These are phyloP conservation scores for Epinephelus lanceolatus DNA, from an alignment of 2,113 vertebrate genomes.

Conservation along the genomic window DNA sequence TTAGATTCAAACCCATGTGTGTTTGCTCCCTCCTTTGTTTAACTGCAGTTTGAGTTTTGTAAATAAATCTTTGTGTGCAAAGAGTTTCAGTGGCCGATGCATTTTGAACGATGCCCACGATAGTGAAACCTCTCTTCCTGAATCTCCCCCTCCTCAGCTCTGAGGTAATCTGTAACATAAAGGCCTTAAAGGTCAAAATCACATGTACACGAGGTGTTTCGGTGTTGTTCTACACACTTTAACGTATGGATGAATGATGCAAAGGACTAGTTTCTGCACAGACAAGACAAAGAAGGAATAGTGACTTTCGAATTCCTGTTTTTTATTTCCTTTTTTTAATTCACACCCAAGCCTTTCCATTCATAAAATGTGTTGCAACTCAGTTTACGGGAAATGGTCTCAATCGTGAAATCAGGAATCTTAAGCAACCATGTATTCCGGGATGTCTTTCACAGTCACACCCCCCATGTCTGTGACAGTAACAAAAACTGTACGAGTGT, in stretches of 20 bases:
- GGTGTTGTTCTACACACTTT: no score
- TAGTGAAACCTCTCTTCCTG: no score
- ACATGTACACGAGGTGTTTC: no score
- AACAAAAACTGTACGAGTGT: background rate
- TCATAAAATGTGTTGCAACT: slow-evolving; percentile 60
- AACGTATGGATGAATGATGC: background rate
- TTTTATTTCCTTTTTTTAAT: background rate
- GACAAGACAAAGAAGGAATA: background rate
- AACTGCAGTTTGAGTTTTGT: no score
- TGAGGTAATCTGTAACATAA: no score
- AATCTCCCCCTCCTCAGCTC: no score
- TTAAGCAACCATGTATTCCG: slow-evolving; percentile 61
- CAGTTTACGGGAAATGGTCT: slow-evolving; percentile 49
- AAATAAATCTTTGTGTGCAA: no score
- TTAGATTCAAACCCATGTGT: no score
- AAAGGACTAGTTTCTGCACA: background rate
- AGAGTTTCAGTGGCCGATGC: no score
- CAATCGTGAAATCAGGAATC: slow-evolving; percentile 4
- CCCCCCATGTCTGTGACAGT: slow-evolving; percentile 18
- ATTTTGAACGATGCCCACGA: no score
- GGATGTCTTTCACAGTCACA: slow-evolving; percentile 49
- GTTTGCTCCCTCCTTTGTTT: no score
- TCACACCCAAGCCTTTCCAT: slow-evolving; percentile 10
- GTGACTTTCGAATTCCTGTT: slow-evolving; percentile 7
- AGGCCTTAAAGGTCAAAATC: no score